phyloP scores from a whole-genome alignment of 2,797 vertebrate species.

The Alosa sapidissima region DNA sequence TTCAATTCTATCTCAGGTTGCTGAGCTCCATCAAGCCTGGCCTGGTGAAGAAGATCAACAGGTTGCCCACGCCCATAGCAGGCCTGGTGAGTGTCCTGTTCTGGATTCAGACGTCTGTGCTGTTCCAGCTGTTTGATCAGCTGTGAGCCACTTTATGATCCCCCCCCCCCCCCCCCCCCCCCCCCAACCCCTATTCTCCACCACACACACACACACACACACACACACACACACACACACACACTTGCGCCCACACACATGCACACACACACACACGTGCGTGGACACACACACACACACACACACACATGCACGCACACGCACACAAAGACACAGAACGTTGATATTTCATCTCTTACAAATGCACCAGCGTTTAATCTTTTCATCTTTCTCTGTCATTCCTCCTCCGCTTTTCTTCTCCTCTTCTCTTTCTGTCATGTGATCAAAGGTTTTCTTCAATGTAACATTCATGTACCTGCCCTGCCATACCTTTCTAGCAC shows the following conservation, averaged over 20 bases:
- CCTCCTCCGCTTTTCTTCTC: background rate
- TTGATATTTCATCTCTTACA: background rate
- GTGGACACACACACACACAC: no score
- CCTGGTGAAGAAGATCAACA: conserved; percentile 96
- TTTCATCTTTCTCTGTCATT: background rate
- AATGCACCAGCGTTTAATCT: background rate
- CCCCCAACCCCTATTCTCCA: background rate
- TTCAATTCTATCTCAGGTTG: conserved; percentile 73
- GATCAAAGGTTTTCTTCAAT: background rate
- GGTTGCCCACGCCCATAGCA: conserved; percentile 91
- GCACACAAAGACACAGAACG: no score
- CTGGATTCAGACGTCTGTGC: background rate
- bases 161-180: no score
- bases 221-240: no score
- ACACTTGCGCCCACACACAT: no score
- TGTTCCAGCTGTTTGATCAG: conserved; percentile 16
- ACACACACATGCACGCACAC: no score
- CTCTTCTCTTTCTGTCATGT: background rate
- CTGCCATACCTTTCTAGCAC: background rate
- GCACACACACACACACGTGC: no score
- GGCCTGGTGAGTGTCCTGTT: conserved; percentile 84
- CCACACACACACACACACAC: no score
- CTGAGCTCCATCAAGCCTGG: conserved; percentile 94
- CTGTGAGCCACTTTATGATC: background rate
- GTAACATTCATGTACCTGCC: background rate